Evolutionary conservation across 2,113 vertebrate genomes (phyloP).

Genomic region (Varanus komodoensis): DNA sequence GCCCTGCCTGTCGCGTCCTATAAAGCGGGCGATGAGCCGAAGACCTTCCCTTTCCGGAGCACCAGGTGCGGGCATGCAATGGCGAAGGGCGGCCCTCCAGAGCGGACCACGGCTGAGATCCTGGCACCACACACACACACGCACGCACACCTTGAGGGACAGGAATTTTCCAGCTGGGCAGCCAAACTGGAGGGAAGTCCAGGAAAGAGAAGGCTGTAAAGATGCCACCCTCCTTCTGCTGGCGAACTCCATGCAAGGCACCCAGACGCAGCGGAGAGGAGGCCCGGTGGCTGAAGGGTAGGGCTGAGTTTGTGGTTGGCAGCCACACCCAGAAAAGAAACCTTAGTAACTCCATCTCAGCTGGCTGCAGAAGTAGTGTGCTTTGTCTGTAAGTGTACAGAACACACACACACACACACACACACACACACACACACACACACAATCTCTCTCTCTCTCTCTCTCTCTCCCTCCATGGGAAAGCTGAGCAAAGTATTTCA

Average conservation of each 20-base stretch:
- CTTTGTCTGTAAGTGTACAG: not conserved
- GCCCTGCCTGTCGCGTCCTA: not conserved
- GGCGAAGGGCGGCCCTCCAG: no score
- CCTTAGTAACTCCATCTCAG: not conserved
- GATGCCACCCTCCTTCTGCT: not conserved
- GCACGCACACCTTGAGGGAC: not conserved
- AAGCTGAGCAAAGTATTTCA: not conserved
- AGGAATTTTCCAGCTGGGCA: not conserved
- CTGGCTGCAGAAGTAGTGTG: not conserved
- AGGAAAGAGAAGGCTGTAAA: no score
- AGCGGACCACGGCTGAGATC: no score
- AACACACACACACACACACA: no score
- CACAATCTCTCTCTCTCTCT: no score
- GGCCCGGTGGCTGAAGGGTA: no score
- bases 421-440: no score
- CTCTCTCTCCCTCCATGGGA: not conserved
- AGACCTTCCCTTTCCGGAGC: not conserved
- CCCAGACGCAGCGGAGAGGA: not conserved
- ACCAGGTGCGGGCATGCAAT: no score
- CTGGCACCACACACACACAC: no score
- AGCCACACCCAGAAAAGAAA: not conserved
- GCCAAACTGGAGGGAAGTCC: not conserved
- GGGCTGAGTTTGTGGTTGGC: not conserved
- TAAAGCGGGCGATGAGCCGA: not conserved
- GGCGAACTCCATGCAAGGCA: not conserved